phyloP scores from a whole-genome alignment of 2,888 invertebrate genomes.

The Cinara cedri region DNA sequence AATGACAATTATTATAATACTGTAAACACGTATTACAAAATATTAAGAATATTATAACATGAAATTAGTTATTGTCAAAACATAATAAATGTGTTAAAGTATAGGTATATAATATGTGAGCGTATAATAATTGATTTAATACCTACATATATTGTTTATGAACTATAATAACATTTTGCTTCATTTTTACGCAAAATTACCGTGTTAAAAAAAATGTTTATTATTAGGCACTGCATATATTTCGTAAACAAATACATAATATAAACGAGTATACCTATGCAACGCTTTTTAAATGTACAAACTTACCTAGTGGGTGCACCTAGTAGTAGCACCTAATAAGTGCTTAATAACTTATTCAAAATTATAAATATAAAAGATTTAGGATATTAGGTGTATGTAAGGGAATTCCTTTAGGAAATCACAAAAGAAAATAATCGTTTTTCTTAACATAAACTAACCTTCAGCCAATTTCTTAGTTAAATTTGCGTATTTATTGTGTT shows the following conservation, averaged over 20 bases:
- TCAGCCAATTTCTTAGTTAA: too few relatives aligned
- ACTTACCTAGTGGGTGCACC: too few relatives aligned
- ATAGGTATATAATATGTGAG: not conserved
- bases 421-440: too few relatives aligned
- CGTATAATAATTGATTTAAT: constrained; percentile 11
- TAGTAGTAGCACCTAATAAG: too few relatives aligned
- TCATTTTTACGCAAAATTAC: not conserved
- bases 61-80: not conserved
- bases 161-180: not conserved
- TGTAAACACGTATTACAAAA: not conserved
- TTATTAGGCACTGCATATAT: not conserved
- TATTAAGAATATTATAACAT: not conserved
- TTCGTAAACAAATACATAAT: not conserved
- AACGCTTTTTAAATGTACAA: not conserved
- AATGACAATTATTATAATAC: too few relatives aligned
- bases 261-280: not conserved
- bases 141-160: constrained; percentile 1
- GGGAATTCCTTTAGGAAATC: too few relatives aligned
- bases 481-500: too few relatives aligned
- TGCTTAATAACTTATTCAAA: too few relatives aligned
- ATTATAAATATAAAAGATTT: too few relatives aligned
- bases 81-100: not conserved
- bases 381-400: too few relatives aligned
- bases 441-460: too few relatives aligned
- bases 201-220: not conserved